A percentile compares a stretch with the other conserved stretches of the same genome.
phyloP scores from a whole-genome alignment of 2,113 vertebrate genomes.

The Cranoglanis bouderius region DNA sequence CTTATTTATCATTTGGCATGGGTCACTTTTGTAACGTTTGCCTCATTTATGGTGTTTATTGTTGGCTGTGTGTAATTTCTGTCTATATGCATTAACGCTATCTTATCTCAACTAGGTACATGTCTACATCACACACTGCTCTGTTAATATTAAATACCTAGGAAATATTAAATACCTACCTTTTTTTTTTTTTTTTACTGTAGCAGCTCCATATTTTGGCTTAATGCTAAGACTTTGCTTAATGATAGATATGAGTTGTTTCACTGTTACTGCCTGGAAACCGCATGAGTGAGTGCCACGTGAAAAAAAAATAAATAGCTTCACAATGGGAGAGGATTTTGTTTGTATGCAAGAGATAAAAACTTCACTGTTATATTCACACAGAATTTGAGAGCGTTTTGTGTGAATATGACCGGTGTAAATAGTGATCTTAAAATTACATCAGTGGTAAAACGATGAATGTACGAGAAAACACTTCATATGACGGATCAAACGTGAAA shows the following conservation, averaged over 20 bases:
- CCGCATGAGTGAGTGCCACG: background rate
- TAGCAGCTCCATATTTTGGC: background rate
- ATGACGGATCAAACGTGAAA: background rate
- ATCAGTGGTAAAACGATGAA: background rate
- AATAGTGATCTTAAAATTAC: background rate
- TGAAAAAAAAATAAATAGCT: too few relatives aligned
- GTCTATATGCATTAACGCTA: background rate
- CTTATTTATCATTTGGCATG: too few relatives aligned
- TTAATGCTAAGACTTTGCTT: background rate
- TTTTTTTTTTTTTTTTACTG: too few relatives aligned
- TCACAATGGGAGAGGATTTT: too few relatives aligned
- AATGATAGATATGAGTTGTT: background rate
- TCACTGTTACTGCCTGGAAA: too few relatives aligned
- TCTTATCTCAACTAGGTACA: too few relatives aligned
- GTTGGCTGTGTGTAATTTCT: too few relatives aligned
- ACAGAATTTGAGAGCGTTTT: background rate
- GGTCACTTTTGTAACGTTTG: too few relatives aligned
- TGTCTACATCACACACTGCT: background rate
- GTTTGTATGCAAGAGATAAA: too few relatives aligned
- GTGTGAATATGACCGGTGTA: background rate
- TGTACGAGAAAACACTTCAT: background rate
- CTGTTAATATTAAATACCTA: background rate
- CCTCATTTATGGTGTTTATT: too few relatives aligned
- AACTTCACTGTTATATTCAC: too few relatives aligned
- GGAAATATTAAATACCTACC: too few relatives aligned